Evolutionary conservation across 2,113 vertebrate genomes (phyloP).

Genomic region (Entelurus aequoreus): DNA sequence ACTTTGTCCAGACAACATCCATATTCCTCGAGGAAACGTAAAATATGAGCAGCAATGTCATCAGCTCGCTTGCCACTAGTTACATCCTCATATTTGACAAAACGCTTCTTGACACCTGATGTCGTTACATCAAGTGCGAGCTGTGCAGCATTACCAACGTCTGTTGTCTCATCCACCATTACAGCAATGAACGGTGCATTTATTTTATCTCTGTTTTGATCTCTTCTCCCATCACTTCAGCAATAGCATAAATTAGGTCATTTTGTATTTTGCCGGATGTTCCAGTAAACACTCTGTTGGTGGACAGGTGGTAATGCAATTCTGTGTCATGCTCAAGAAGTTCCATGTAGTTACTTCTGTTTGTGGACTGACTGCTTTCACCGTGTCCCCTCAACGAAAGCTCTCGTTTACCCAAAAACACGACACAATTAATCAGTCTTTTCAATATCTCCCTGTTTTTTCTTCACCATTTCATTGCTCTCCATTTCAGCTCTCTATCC

Average conservation of each 20-base stretch:
- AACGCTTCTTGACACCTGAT: not conserved
- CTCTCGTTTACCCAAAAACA: too few relatives aligned
- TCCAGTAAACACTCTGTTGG: conserved; percentile 15
- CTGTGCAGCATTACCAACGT: not conserved
- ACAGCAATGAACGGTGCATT: conserved; percentile 15
- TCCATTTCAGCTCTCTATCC: too few relatives aligned
- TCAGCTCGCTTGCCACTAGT: not conserved
- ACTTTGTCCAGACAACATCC: not conserved
- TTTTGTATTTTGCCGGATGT: conserved; percentile 9
- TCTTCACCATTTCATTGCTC: too few relatives aligned
- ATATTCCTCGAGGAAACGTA: not conserved
- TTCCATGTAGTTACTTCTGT: conserved; percentile 9
- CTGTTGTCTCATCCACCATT: conserved; percentile 19
- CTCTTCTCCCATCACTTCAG: conserved; percentile 20
- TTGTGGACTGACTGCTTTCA: conserved; percentile 1
- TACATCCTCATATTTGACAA: not conserved
- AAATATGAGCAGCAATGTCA: not conserved
- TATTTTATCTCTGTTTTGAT: conserved; percentile 5
- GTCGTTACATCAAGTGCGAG: conserved; percentile 6
- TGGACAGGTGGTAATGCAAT: conserved; percentile 23
- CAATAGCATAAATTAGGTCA: conserved; percentile 9
- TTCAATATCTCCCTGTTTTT: too few relatives aligned
- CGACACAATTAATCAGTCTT: too few relatives aligned
- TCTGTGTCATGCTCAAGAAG: conserved; percentile 6
- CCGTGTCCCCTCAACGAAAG: not conserved